Percentiles rank a stretch among this genome's conserved stretches.
Conservation (phyloP, 2,797 vertebrate genomes). For the Smutsia gigantea region DNA sequence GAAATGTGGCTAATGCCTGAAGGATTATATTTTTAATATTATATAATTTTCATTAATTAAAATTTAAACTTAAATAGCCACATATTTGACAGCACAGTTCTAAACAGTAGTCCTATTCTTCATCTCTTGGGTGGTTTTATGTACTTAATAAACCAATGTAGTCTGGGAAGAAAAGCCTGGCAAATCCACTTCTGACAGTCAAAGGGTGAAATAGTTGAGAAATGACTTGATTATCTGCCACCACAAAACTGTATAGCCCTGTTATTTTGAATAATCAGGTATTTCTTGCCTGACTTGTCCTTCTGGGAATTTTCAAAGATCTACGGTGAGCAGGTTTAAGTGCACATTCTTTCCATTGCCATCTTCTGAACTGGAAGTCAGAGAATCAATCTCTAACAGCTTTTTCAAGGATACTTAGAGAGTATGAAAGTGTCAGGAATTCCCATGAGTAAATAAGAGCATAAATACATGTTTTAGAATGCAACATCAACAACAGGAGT, state of each 20-base stretch:
- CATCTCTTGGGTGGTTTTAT: not conserved
- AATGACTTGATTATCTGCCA: not conserved
- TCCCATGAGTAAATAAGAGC: not conserved
- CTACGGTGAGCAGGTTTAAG: not conserved
- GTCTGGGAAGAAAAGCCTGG: not conserved
- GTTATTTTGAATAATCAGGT: not conserved
- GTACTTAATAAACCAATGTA: not conserved
- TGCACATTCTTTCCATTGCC: not conserved
- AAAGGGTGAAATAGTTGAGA: not conserved
- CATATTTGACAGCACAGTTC: not conserved
- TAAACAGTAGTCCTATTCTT: not conserved
- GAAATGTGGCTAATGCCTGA: not conserved
- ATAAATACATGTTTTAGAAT: not conserved
- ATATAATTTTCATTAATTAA: not conserved
- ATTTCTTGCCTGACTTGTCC: slow-evolving; percentile 6
- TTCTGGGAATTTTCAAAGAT: slow-evolving; percentile 3
- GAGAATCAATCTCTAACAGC: not conserved
- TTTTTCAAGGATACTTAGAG: not conserved
- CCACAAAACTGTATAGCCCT: not conserved
- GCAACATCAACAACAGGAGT: not conserved
- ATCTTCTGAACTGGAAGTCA: not conserved
- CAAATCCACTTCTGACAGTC: not conserved
- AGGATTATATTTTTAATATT: not conserved
- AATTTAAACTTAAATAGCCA: not conserved
- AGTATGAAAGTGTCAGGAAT: not conserved